Percentiles rank a stretch among this genome's conserved stretches.
These are phyloP conservation scores for Aphrophora alni DNA, from an alignment of 2,888 invertebrate genomes.

Conservation along the genomic window DNA sequence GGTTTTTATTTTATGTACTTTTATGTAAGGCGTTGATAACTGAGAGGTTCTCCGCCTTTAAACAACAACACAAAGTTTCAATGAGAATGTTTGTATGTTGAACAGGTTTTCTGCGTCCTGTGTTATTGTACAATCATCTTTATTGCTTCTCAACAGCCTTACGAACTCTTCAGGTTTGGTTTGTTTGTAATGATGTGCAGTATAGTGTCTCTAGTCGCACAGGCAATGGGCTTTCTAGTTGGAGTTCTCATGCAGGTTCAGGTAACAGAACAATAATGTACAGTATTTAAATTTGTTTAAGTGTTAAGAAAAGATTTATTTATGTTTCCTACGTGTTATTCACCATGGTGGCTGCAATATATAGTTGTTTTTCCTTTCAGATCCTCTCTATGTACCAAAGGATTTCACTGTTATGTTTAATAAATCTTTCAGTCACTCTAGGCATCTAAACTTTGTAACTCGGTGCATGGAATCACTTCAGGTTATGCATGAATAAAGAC, in stretches of 20 bases:
- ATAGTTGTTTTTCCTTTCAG: too few relatives aligned
- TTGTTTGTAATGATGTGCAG: constrained; percentile 75
- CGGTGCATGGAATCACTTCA: too few relatives aligned
- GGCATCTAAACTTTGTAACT: too few relatives aligned
- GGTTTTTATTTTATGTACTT: too few relatives aligned
- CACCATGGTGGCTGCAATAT: neutral
- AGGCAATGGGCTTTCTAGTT: constrained; percentile 84
- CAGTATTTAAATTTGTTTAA: neutral
- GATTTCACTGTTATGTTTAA: too few relatives aligned
- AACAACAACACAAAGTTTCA: too few relatives aligned
- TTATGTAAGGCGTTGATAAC: too few relatives aligned
- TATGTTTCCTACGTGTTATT: neutral
- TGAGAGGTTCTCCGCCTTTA: too few relatives aligned
- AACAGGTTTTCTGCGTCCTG: constrained; percentile 72
- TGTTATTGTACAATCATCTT: constrained; percentile 81
- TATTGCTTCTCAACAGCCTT: constrained; percentile 85
- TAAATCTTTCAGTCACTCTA: too few relatives aligned
- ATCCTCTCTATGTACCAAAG: too few relatives aligned
- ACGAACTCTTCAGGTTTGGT: constrained; percentile 73
- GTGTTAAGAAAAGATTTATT: neutral
- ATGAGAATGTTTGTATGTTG: too few relatives aligned
- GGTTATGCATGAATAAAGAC: too few relatives aligned
- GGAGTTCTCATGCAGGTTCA: constrained; percentile 82
- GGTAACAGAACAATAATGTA: constrained; percentile 59
- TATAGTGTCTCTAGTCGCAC: constrained; percentile 81